These are phyloP conservation scores for Venustaconcha ellipsiformis DNA, from an alignment of 1,140 invertebrate genomes.

Conservation along the genomic window DNA sequence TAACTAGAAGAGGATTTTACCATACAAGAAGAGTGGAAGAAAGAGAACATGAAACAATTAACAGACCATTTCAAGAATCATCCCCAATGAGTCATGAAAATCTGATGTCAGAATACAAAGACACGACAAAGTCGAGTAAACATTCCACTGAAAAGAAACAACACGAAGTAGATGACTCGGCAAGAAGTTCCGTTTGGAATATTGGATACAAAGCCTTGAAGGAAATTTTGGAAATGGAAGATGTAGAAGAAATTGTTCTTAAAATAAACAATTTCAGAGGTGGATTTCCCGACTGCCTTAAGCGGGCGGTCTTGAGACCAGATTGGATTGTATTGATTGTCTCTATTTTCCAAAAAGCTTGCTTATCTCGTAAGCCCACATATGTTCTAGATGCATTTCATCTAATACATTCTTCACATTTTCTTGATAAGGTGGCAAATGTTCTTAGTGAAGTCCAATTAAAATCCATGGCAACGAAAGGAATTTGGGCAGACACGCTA, in stretches of 20 bases:
- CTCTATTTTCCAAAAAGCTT: too few species aligned
- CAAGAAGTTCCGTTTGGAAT: too few species aligned
- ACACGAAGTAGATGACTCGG: neutral
- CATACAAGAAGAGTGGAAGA: neutral
- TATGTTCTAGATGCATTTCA: slow-evolving; percentile 1
- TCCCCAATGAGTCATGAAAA: neutral
- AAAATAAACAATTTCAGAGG: slow-evolving; percentile 14
- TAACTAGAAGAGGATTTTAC: too few species aligned
- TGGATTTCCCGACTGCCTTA: slow-evolving; percentile 13
- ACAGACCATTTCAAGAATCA: neutral
- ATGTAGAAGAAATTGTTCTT: slow-evolving; percentile 19
- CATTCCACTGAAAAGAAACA: slow-evolving; percentile 15
- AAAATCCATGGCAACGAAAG: neutral
- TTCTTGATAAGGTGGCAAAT: slow-evolving; percentile 1
- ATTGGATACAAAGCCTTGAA: too few species aligned
- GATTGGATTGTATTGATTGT: too few species aligned
- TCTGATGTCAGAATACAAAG: slow-evolving; percentile 6
- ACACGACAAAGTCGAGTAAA: slow-evolving; percentile 9
- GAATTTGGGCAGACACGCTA: neutral
- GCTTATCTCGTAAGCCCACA: too few species aligned
- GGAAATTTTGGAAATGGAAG: neutral
- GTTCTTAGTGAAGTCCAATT: slow-evolving; percentile 15
- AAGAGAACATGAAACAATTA: neutral
- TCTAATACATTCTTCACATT: neutral
- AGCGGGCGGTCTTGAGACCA: too few species aligned